Percentiles rank a stretch among this genome's conserved stretches.
Conservation (phyloP, 2,113 vertebrate species). For the Engraulis encrasicolus region DNA sequence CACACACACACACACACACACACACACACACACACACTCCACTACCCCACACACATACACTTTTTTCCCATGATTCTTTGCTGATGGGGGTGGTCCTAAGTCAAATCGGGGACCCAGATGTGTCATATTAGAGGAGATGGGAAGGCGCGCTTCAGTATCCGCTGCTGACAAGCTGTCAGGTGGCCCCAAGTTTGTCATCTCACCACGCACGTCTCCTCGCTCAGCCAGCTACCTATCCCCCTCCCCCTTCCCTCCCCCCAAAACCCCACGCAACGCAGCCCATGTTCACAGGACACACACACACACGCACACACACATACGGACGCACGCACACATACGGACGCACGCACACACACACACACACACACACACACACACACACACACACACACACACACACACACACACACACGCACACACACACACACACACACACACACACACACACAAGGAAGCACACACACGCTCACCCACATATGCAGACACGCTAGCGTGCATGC, state of each 20-base stretch:
- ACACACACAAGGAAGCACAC: not conserved
- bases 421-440: not conserved
- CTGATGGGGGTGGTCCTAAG: slow-evolving; percentile 80
- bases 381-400: not conserved
- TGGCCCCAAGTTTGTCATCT: slow-evolving; percentile 87
- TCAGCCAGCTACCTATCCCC: no score
- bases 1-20: slow-evolving; percentile 53
- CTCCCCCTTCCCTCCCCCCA: slow-evolving; percentile 85
- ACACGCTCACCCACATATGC: no score
- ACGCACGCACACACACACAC: no score
- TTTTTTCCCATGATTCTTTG: slow-evolving; percentile 70
- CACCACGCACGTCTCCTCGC: slow-evolving; percentile 85
- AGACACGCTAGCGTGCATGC: no score
- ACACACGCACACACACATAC: no score
- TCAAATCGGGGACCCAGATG: slow-evolving; percentile 86
- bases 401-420: slow-evolving; percentile 12
- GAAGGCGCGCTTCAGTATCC: slow-evolving; percentile 83
- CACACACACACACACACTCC: not conserved
- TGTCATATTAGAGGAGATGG: slow-evolving; percentile 87
- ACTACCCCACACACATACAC: not conserved
- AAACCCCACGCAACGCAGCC: slow-evolving; percentile 58
- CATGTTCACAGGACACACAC: not conserved
- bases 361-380: no score
- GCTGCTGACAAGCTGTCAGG: slow-evolving; percentile 86
- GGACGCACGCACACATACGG: no score